A percentile compares a stretch with the other conserved stretches of the same genome.
These are phyloP conservation scores for Peucedramus taeniatus DNA, from an alignment of 2,113 vertebrate species.

Conservation along the genomic window DNA sequence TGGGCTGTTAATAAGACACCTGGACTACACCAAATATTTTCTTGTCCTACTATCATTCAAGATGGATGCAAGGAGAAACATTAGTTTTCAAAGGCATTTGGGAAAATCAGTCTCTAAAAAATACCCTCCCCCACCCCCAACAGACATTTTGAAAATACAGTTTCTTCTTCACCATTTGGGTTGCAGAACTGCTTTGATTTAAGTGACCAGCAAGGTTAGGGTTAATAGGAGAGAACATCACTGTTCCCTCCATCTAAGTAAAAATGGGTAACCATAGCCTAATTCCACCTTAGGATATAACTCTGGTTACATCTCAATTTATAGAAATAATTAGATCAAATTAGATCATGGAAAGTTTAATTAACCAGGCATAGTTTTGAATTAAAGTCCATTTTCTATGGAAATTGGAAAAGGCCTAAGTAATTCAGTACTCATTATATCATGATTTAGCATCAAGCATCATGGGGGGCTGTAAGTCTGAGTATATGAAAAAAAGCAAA, in stretches of 20 bases:
- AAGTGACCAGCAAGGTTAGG: not conserved
- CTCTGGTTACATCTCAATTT: slow-evolving; percentile 73
- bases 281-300: slow-evolving; percentile 71
- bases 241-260: not conserved
- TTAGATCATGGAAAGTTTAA: slow-evolving; percentile 76
- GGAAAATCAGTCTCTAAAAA: not conserved
- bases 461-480: not conserved
- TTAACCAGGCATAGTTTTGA: slow-evolving; percentile 75
- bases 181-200: not conserved
- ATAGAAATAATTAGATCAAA: slow-evolving; percentile 79
- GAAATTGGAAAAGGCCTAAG: slow-evolving; percentile 72
- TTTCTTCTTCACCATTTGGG: not conserved
- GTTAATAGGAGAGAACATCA: not conserved
- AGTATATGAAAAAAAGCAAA: not conserved
- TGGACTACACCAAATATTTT: not conserved
- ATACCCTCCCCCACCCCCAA: accelerated
- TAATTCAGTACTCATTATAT: slow-evolving; percentile 56
- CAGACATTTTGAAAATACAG: not conserved
- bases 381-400: slow-evolving; percentile 77
- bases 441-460: slow-evolving; percentile 54
- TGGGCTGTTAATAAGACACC: not conserved
- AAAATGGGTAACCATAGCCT: slow-evolving; percentile 57
- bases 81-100: not conserved
- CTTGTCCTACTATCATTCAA: not conserved
- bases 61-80: not conserved